Conservation (phyloP, 2,797 vertebrate genomes). For the Manis javanica region DNA sequence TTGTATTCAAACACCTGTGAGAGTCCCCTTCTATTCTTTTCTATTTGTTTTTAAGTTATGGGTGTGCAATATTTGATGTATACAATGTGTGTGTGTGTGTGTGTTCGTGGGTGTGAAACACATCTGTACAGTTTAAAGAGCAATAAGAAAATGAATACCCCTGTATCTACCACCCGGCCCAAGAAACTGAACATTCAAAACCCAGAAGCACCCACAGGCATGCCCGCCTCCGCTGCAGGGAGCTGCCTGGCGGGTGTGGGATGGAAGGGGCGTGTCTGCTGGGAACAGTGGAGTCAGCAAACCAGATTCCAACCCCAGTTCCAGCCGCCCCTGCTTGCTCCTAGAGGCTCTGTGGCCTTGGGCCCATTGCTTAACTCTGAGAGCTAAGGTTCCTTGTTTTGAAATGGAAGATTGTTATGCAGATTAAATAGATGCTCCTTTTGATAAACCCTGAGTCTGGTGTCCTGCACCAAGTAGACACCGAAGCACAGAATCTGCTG, state of each 20-base stretch:
- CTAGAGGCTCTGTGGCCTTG: background rate
- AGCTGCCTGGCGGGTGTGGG: background rate
- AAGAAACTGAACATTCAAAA: background rate
- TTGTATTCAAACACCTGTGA: background rate
- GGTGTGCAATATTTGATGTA: background rate
- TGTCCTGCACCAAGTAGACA: background rate
- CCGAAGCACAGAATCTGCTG: background rate
- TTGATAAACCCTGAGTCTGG: background rate
- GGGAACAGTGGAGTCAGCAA: background rate
- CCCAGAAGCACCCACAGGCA: accelerated
- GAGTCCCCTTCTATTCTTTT: background rate
- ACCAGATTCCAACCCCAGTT: background rate
- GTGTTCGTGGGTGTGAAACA: background rate
- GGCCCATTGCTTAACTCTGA: background rate
- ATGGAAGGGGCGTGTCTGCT: too few relatives aligned
- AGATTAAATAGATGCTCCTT: background rate
- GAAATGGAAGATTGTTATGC: background rate
- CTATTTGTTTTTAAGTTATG: background rate
- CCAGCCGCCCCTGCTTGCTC: background rate
- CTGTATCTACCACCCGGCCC: background rate
- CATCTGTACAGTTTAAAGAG: background rate
- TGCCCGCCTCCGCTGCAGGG: background rate
- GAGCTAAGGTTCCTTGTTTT: background rate
- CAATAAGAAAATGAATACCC: background rate
- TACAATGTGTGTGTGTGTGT: background rate